Base-by-base conservation (phyloP, 2,888 invertebrate genomes). In the Tachystola acroxantha region DNA sequence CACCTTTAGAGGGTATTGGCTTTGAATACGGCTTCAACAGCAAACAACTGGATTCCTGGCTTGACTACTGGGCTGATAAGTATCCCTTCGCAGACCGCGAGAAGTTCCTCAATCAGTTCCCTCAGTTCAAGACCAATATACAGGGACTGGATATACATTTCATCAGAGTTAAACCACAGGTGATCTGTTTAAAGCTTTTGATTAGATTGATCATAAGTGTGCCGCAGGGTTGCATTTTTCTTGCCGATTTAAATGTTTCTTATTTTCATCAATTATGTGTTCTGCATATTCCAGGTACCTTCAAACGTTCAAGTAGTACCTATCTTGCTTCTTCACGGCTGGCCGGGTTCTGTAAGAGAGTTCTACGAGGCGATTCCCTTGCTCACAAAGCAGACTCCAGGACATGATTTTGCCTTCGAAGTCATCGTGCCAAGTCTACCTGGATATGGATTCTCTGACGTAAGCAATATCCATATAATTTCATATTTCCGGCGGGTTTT, bases 11-110 rank as follows among this genome's bases (percentile, higher is more conserved):
- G 27, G 34, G 27, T 14, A 12, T 33, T 3, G 16, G 10, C 2
- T 19, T 24, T 69, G 88, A 92, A 48, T 97, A 96, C 63, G 97
- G 97, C 0, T 92, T 96, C 64, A 93, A 95, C 61, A 81, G 91
- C 0, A 88, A 90, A 1, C 89, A 91, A 38, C 63, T 96, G 10
- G 76, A 89, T 30, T 76, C 85, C 28, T 88, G 96, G 52, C 57
- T 94, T 1, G 82, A 90, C 6, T 93, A 95, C 71, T 98, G 98
- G 98, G 88, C 87, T 1, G 89, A 91, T 1, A 86, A 91, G 19
- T 96, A 94, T 65, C 88, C 93, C 49, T 74, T 88, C 41, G 70
- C 59, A 19, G 88, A 91, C 42, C 86, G 93, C 3, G 92, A 94
- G 64, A 66, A 70, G 5, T 87, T 88, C 45, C 74, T 96, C 5